A percentile compares a stretch with the other conserved stretches of the same genome.
Conservation (phyloP, 2,888 invertebrate genomes). For the Ichneumoninae sp. region DNA sequence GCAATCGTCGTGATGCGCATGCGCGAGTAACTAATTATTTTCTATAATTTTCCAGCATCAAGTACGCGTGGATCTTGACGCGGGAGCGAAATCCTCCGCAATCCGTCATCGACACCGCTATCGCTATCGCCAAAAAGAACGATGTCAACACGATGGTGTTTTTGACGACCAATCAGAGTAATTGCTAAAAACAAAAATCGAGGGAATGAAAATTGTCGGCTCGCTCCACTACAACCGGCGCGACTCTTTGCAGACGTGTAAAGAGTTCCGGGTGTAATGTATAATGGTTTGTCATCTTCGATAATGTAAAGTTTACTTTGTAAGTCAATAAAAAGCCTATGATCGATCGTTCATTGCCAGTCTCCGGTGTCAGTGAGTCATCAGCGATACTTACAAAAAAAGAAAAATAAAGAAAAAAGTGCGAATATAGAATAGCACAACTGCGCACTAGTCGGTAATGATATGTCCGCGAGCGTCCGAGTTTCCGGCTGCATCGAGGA, state of each 20-base stretch:
- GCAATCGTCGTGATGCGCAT: not conserved
- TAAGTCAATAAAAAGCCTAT: not conserved
- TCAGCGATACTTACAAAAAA: not conserved
- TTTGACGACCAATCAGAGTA: constrained; percentile 87
- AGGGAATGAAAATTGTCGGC: not conserved
- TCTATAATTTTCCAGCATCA: constrained; percentile 75
- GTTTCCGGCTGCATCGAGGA: not conserved
- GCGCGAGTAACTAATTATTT: not conserved
- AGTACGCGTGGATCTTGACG: constrained; percentile 88
- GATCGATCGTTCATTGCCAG: not conserved
- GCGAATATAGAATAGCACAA: not conserved
- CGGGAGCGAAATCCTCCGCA: constrained; percentile 87
- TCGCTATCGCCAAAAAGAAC: constrained; percentile 86
- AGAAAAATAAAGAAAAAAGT: not conserved
- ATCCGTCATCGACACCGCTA: constrained; percentile 87
- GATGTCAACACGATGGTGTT: constrained; percentile 86
- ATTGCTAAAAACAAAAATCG: constrained; percentile 82
- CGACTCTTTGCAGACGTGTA: not conserved
- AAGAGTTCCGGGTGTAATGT: not conserved
- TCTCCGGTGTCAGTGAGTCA: not conserved
- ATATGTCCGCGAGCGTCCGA: not conserved
- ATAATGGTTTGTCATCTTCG: not conserved
- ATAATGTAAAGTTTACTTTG: not conserved
- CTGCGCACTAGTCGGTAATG: not conserved
- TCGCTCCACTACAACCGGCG: not conserved